Evolutionary conservation across 53 echinoderm and acorn worm species (phyloP).

Genomic region (Temnopleurus reevesii): DNA sequence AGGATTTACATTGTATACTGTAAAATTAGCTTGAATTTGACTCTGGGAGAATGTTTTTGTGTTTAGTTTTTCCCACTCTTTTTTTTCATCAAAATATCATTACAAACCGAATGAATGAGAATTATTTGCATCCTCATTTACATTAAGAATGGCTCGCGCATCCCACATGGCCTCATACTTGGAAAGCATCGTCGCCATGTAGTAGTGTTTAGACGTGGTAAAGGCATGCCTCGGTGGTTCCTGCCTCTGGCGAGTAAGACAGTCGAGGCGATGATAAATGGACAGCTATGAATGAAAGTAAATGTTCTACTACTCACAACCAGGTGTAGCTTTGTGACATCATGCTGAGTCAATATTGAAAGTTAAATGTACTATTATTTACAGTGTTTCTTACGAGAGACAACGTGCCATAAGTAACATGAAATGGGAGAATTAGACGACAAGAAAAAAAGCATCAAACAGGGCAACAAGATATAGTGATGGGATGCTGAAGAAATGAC

Average conservation of each 20-base stretch:
- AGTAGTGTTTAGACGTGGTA: background rate
- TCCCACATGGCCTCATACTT: background rate
- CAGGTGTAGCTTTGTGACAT: slow-evolving; percentile 2
- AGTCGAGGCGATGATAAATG: background rate
- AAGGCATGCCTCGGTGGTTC: background rate
- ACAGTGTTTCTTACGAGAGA: too few relatives aligned
- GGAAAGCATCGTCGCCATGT: background rate
- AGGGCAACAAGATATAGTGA: too few relatives aligned
- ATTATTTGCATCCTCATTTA: background rate
- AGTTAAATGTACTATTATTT: background rate
- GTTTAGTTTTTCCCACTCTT: too few relatives aligned
- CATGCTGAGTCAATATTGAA: slow-evolving; percentile 1
- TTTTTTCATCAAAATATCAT: background rate
- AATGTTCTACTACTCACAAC: slow-evolving; percentile 14
- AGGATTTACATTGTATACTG: background rate
- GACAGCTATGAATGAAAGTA: background rate
- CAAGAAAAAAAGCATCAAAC: too few relatives aligned
- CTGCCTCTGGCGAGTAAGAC: background rate
- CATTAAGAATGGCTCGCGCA: background rate
- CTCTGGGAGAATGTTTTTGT: too few relatives aligned
- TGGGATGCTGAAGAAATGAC: too few relatives aligned
- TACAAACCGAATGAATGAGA: background rate
- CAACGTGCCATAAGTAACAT: too few relatives aligned
- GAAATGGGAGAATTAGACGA: too few relatives aligned
- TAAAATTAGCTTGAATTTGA: background rate